phyloP scores from a whole-genome alignment of 2,888 invertebrate species.

The Deroplatys truncata region DNA sequence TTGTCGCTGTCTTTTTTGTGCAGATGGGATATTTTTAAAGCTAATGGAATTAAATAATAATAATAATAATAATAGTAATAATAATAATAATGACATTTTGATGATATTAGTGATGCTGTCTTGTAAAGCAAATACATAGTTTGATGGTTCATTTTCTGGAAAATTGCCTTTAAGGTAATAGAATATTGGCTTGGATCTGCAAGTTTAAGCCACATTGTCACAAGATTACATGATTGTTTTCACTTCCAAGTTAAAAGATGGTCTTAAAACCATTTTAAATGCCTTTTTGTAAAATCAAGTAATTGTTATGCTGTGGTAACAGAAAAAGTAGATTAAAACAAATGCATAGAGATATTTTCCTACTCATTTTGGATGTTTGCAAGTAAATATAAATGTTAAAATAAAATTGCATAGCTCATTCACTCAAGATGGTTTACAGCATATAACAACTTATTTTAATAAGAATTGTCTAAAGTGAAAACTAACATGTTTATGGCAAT shows the following conservation, averaged over 20 bases:
- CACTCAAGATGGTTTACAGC: neutral
- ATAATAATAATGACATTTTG: neutral
- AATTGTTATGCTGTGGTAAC: neutral
- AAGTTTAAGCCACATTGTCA: neutral
- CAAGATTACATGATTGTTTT: neutral
- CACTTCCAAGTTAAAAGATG: neutral
- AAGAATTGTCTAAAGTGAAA: neutral
- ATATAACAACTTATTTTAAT: neutral
- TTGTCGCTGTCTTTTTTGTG: neutral
- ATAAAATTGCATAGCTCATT: neutral
- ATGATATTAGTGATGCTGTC: neutral
- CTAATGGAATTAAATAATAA: neutral
- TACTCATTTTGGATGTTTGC: neutral
- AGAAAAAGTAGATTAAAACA: neutral
- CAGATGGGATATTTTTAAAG: neutral
- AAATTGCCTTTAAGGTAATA: neutral
- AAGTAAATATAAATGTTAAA: neutral
- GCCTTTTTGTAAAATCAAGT: neutral
- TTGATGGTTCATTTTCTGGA: neutral
- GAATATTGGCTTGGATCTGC: neutral
- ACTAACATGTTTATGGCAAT: neutral
- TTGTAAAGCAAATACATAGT: neutral
- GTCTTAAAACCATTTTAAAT: neutral
- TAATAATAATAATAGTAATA: neutral
- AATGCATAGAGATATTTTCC: neutral